A percentile compares a stretch with the other conserved stretches of the same genome.
These are phyloP conservation scores for Phymastichus coffea DNA, from an alignment of 1,140 invertebrate genomes.

Conservation along the genomic window DNA sequence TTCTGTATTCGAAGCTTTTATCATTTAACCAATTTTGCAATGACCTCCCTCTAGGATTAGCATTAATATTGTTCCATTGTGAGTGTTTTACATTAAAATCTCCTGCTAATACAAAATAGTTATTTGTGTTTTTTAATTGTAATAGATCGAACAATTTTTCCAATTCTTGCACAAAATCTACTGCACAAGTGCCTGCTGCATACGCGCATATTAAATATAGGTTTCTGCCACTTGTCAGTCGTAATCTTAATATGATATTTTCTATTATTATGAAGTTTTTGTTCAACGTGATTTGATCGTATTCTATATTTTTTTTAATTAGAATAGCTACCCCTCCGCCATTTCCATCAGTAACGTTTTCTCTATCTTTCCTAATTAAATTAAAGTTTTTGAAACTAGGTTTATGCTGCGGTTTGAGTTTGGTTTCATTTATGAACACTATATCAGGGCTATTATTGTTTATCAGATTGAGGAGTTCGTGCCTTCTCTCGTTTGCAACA, in stretches of 20 bases:
- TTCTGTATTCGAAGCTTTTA: background rate
- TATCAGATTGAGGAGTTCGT: background rate
- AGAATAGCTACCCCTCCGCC: too few relatives aligned
- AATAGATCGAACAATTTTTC: background rate
- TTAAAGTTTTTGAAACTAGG: slow-evolving; percentile 21
- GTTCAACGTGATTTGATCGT: background rate
- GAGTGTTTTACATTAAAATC: slow-evolving; percentile 1
- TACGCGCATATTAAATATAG: slow-evolving; percentile 22
- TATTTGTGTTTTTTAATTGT: background rate
- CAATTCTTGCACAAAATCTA: background rate
- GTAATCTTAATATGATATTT: slow-evolving; percentile 17
- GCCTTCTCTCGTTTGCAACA: slow-evolving; percentile 22
- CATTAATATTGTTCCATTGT: background rate
- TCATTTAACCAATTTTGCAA: background rate
- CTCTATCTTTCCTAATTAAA: slow-evolving; percentile 30
- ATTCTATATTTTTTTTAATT: slow-evolving; percentile 23
- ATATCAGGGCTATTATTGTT: slow-evolving; percentile 25
- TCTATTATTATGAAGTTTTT: slow-evolving; percentile 11
- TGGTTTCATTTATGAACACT: slow-evolving; percentile 26
- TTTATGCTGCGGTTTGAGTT: slow-evolving; percentile 24
- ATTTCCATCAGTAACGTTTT: slow-evolving; percentile 23
- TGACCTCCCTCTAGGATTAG: background rate
- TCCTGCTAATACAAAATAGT: slow-evolving; percentile 13
- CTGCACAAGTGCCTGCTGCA: background rate
- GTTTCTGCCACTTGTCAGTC: slow-evolving; percentile 1